phyloP scores from a whole-genome alignment of 2,797 vertebrate species.

The Pelobates cultripes region DNA sequence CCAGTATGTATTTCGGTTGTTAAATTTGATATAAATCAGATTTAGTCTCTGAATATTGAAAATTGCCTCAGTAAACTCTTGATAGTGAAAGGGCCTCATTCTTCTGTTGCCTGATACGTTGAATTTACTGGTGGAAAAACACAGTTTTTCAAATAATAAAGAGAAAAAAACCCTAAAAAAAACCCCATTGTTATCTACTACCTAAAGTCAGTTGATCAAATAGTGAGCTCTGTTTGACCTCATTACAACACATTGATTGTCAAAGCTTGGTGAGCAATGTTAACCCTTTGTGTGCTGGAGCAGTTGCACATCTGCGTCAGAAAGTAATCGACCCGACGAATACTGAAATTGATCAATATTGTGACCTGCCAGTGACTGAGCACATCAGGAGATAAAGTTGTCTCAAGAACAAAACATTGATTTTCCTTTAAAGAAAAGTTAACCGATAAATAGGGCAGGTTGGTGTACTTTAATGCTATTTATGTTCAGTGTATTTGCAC shows the following conservation, averaged over 20 bases:
- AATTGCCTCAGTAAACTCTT: no score
- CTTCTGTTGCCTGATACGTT: no score
- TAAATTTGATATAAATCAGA: no score
- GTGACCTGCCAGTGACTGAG: background rate
- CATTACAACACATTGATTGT: constrained; percentile 20
- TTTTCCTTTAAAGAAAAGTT: background rate
- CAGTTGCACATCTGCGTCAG: background rate
- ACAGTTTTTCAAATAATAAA: no score
- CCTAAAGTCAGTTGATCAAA: background rate
- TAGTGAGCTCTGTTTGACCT: constrained; percentile 12
- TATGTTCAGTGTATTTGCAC: no score
- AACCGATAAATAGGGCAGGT: background rate
- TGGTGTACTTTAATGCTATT: background rate
- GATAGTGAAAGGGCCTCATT: no score
- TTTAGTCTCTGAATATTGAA: no score
- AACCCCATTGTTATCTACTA: no score
- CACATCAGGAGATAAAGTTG: constrained; percentile 12
- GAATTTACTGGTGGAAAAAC: no score
- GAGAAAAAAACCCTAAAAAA: no score
- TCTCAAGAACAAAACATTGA: constrained; percentile 16
- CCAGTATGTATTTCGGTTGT: no score
- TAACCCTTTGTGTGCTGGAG: background rate
- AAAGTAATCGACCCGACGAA: background rate
- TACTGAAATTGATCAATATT: constrained; percentile 18
- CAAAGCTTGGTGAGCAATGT: background rate